Evolutionary conservation across 2,797 vertebrate genomes (phyloP).

Genomic region (Enteromius afrohamiltoni): DNA sequence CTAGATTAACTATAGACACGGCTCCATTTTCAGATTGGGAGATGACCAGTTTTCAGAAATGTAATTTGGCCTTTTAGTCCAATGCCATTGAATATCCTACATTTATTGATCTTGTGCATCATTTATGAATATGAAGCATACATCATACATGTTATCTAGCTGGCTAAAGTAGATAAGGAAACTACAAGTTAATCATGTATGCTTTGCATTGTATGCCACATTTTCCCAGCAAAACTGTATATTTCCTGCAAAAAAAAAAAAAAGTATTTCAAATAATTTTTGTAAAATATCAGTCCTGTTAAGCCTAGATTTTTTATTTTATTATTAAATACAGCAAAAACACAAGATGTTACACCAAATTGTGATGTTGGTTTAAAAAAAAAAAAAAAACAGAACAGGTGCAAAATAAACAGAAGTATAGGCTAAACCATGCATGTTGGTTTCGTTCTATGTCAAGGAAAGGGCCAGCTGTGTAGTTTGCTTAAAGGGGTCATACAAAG

Average conservation of each 20-base stretch:
- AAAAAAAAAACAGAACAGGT: not conserved
- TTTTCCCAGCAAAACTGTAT: too few relatives aligned
- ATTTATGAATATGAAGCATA: too few relatives aligned
- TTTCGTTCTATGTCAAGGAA: not conserved
- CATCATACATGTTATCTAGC: too few relatives aligned
- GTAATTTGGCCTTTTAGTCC: not conserved
- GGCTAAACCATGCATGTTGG: not conserved
- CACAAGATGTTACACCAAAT: not conserved
- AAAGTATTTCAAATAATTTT: not conserved
- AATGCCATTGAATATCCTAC: not conserved
- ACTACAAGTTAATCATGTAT: too few relatives aligned
- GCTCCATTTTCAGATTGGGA: not conserved
- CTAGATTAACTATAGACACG: not conserved
- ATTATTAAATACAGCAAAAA: not conserved
- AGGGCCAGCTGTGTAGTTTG: not conserved
- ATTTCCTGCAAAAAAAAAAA: too few relatives aligned
- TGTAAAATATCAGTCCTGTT: not conserved
- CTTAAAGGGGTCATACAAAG: too few relatives aligned
- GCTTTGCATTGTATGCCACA: too few relatives aligned
- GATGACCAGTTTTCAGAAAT: not conserved
- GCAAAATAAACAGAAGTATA: not conserved
- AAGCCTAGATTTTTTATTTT: not conserved
- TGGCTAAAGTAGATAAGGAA: too few relatives aligned
- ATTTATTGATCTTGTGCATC: not conserved
- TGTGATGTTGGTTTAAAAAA: not conserved